phyloP scores from a whole-genome alignment of 2,888 invertebrate genomes.

The Crocallis elinguaria region DNA sequence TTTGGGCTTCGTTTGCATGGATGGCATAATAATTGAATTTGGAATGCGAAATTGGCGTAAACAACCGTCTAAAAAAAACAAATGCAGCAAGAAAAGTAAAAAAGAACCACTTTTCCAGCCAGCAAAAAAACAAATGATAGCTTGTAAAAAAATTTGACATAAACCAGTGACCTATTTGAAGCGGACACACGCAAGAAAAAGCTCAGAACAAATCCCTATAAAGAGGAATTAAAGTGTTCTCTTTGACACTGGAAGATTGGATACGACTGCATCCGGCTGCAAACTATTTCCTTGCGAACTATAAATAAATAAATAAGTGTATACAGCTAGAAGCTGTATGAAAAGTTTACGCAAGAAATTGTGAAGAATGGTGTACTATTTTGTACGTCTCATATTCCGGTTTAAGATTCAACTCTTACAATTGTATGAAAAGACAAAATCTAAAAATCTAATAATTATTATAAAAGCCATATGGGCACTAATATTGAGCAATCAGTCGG shows the following conservation, averaged over 20 bases:
- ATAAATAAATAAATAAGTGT: not conserved
- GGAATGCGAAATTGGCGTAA: slow-evolving; percentile 13
- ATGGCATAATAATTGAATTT: slow-evolving; percentile 26
- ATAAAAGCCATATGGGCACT: too few species aligned
- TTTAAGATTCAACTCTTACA: too few species aligned
- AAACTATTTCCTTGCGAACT: slow-evolving; percentile 14
- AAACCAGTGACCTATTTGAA: slow-evolving; percentile 42
- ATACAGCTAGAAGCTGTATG: not conserved
- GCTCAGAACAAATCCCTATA: slow-evolving; percentile 43
- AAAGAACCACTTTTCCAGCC: not conserved
- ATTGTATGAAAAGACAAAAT: too few species aligned
- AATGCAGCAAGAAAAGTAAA: not conserved
- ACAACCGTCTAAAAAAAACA: slow-evolving; percentile 18
- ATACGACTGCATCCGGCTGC: slow-evolving; percentile 39
- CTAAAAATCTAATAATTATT: too few species aligned
- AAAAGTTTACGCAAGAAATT: too few species aligned
- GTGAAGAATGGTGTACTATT: too few species aligned
- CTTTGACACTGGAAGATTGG: slow-evolving; percentile 49
- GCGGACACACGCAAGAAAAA: slow-evolving; percentile 38
- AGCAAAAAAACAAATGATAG: too few species aligned
- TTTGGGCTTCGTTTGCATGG: slow-evolving; percentile 23
- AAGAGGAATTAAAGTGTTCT: slow-evolving; percentile 49
- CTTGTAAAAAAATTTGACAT: slow-evolving; percentile 22
- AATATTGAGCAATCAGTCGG: too few species aligned
- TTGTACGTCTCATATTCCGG: too few species aligned